A percentile compares a stretch with the other conserved stretches of the same genome.
Conservation (phyloP, 2,113 vertebrate genomes). For the Nymphicus hollandicus region DNA sequence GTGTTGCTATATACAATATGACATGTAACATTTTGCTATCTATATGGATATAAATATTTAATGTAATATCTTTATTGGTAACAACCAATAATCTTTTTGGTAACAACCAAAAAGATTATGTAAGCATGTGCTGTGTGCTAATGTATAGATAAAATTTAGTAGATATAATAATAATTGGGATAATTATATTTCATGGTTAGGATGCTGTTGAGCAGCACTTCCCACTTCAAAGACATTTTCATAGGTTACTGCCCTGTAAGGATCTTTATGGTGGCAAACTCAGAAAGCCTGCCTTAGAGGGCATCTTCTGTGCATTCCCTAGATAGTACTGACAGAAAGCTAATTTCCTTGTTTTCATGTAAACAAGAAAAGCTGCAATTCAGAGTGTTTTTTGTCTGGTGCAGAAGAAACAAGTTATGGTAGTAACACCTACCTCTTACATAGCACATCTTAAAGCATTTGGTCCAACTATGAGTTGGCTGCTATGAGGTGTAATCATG, state of each 20-base stretch:
- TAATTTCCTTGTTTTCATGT: conserved; percentile 33
- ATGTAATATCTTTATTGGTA: too few relatives aligned
- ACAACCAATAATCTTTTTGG: too few relatives aligned
- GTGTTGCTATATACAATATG: background rate
- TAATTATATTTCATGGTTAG: background rate
- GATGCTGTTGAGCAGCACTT: background rate
- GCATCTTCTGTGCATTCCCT: background rate
- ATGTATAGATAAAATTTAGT: background rate
- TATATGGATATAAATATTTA: background rate
- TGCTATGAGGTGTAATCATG: background rate
- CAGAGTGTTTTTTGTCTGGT: background rate
- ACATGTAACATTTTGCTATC: background rate
- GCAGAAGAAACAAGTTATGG: background rate
- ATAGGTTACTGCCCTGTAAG: background rate
- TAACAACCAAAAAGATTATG: background rate
- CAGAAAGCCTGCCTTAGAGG: background rate
- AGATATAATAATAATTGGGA: background rate
- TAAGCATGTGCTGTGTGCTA: background rate
- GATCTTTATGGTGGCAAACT: background rate
- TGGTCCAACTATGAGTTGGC: background rate
- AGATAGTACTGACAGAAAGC: background rate
- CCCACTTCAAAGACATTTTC: background rate
- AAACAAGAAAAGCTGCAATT: conserved; percentile 24
- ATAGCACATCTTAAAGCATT: background rate
- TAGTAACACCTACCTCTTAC: background rate